Conservation (phyloP, 2,113 vertebrate species). For the Sialia sialis region DNA sequence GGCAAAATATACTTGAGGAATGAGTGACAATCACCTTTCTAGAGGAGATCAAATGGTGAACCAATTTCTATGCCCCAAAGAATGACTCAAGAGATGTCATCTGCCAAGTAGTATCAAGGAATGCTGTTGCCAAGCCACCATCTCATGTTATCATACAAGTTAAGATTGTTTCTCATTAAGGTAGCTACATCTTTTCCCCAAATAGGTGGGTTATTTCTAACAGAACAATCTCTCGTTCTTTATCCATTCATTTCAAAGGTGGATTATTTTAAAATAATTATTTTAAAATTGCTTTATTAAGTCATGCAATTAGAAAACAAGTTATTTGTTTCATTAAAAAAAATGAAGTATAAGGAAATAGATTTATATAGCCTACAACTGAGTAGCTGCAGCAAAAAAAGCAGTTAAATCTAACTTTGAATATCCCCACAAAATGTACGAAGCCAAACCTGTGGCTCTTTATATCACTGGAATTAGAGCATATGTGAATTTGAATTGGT, state of each 20-base stretch:
- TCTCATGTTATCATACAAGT: background rate
- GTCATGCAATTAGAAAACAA: background rate
- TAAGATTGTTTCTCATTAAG: background rate
- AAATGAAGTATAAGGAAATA: background rate
- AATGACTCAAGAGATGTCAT: background rate
- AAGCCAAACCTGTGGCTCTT: background rate
- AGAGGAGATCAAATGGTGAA: background rate
- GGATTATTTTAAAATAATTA: background rate
- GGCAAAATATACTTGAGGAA: background rate
- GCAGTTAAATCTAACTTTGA: background rate
- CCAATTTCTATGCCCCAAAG: background rate
- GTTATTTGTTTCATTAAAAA: background rate
- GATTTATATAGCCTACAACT: background rate
- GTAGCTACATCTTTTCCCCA: background rate
- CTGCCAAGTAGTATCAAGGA: background rate
- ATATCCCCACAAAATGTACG: background rate
- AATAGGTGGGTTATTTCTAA: background rate
- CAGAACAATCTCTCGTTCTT: background rate
- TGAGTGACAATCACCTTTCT: background rate
- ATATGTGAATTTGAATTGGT: background rate
- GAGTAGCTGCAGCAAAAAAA: background rate
- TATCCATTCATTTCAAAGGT: background rate
- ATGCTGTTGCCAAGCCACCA: background rate
- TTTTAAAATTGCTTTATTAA: background rate
- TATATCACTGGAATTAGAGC: background rate